Evolutionary conservation across 1,140 invertebrate genomes (phyloP).

Genomic region (Chironomus striatipennis): DNA sequence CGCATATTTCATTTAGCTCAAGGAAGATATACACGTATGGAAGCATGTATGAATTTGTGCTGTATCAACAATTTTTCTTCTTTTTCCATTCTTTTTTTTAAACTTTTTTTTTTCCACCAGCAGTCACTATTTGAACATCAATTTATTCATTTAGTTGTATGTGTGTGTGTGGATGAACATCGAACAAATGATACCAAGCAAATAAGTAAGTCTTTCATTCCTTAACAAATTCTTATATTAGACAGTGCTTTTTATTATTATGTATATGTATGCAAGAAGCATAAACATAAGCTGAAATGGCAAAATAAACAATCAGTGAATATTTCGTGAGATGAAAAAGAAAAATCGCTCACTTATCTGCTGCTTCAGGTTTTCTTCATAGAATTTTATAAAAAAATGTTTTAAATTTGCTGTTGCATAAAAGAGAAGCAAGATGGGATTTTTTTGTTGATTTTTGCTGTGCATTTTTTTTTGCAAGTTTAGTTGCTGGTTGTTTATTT

Average conservation of each 20-base stretch:
- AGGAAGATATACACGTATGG: too few relatives aligned
- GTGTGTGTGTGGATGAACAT: background rate
- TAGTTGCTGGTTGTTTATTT: too few relatives aligned
- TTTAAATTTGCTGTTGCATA: too few relatives aligned
- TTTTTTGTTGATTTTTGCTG: too few relatives aligned
- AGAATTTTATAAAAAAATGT: too few relatives aligned
- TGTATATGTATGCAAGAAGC: background rate
- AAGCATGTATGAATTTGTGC: background rate
- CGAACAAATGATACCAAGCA: conserved; percentile 1
- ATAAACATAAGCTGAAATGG: conserved; percentile 6
- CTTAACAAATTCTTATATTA: background rate
- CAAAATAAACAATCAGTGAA: conserved; percentile 9
- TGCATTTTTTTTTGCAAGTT: too few relatives aligned
- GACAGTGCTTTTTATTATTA: background rate
- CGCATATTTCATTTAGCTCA: background rate
- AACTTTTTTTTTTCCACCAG: background rate
- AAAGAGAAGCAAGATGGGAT: too few relatives aligned
- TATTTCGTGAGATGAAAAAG: background rate
- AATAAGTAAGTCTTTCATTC: background rate
- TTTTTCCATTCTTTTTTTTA: background rate
- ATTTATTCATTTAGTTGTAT: conserved; percentile 17
- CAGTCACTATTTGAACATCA: conserved; percentile 22
- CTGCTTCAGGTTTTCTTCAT: too few relatives aligned
- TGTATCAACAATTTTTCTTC: conserved; percentile 11
- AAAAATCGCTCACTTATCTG: background rate